Evolutionary conservation across 2,888 invertebrate genomes (phyloP), one percentile per base, ranked within the genome.

Genomic region (Drosophila pseudotakahashii): DNA sequence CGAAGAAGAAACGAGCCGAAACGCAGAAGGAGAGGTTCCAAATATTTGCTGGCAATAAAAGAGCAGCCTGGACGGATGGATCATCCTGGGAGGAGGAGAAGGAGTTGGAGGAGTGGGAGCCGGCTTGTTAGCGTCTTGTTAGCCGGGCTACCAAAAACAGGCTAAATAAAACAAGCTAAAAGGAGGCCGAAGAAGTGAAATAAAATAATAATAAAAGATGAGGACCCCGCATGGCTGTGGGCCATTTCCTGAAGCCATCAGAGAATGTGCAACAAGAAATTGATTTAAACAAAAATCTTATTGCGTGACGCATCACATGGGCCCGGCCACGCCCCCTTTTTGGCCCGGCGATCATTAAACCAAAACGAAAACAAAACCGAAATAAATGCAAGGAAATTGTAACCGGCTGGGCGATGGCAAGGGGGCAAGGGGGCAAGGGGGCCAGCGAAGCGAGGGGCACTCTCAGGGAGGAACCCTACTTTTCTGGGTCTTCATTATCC

Each of bases 121-220:
- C 41, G 61, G 72, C 84, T 79, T 84, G 88, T 89, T 89, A 84
- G 89, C 89, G 72, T 80, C 89, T 89, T 89, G 88, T 89, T 89
- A 89, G 77, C 76, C 61, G 50, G 54, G 63, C 62, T 72, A 79
- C 75, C 68, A 61, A 70, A 73, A 67, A 59, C 54, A 59, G 4
- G 58, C 58, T 41, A 76, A 59, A 47, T 55, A 60, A 59, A 79
- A 36, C 51, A 53, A 45, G 67, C 53, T 64, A 32, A 44, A 54
- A 6, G 19, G 42, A 19, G 11, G 53, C 39, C 23, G 53, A 14
- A 64, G 39, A 55, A n/a, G 47, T 52, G 42, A 72, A 72, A 73
- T 64, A 62, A 52, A 59, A 50, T 61, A 68, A 50, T 73, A 75
- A 77, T 72, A 74, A 83, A 80, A 88, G 78, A 77, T 81, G 78